Evolutionary conservation across 1,140 invertebrate genomes (phyloP), one percentile per base, ranked within the genome.

Genomic region (Trichomalopsis sarcophagae): DNA sequence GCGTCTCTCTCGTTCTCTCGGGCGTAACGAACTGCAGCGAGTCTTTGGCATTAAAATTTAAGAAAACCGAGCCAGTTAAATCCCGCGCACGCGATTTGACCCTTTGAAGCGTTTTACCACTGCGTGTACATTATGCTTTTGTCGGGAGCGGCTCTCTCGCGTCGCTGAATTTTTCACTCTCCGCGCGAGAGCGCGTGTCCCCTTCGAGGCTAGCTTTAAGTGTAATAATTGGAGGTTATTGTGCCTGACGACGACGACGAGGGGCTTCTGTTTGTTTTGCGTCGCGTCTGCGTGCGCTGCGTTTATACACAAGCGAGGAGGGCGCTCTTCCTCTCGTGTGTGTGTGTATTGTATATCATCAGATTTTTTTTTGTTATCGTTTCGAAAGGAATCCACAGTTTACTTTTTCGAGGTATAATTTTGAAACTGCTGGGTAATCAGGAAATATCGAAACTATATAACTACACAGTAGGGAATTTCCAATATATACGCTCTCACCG

Each of bases 21-120:
- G 76, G 71, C 73, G 84, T 81, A 76, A 71, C 78, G 78, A 36
- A 21, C 27, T 69, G 13, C 17, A 71, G 74, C 4, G 40, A 30
- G 33, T 23, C 0, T 62, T n/a, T 62, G 55, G 17, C 55, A 62
- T 62, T 62, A 62, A 62, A 62, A 62, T 62, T 62, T 62, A 62
- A 62, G 55, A 62, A 62, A n/a, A 62, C 1, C 55, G 55, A 62
- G 27, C 27, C 17, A 21, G 36, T 9, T 7, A 5, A 40, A 9
- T 40, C 27, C 14, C 4, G 23, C 23, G 21, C 68, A 27, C 68
- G 9, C 68, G 27, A 71, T 71, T 71, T 71, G 33, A 71, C 30
- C 68, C 68, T 71, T 71, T 71, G 68, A 71, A 71, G 62, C 62
- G 27, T 1, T 21, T 30, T 3, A 5, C 69, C 9, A 44, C 40